Percentiles rank a stretch among this genome's conserved stretches.
Conservation (phyloP, 2,113 vertebrate genomes). For the Melanocharis versteri region DNA sequence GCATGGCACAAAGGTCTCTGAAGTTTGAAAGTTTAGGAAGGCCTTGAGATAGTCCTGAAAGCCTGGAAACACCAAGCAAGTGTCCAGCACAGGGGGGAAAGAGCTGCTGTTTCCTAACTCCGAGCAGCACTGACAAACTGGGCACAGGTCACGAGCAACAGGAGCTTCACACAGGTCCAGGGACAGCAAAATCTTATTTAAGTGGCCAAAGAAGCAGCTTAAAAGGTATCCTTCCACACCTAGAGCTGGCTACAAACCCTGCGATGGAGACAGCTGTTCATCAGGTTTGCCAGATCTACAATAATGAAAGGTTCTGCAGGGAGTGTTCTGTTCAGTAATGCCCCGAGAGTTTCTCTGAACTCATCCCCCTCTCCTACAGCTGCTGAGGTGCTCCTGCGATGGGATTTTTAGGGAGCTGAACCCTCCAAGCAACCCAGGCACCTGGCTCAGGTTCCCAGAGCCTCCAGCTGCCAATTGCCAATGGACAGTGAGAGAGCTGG, state of each 20-base stretch:
- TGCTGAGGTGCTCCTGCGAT: accelerated
- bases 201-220: not conserved
- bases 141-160: not conserved
- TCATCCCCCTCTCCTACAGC: not conserved
- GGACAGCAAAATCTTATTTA: not conserved
- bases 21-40: not conserved
- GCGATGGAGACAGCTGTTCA: too few relatives aligned
- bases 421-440: not conserved
- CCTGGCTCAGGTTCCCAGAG: not conserved
- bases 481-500: accelerated
- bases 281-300: not conserved
- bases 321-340: accelerated
- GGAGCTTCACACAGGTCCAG: not conserved
- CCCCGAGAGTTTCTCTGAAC: accelerated
- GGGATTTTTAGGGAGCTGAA: not conserved
- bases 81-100: too few relatives aligned
- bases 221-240: too few relatives aligned
- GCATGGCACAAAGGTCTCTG: not conserved
- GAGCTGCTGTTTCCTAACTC: not conserved
- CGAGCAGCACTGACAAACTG: not conserved
- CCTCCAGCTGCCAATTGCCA: accelerated
- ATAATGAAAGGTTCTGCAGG: not conserved
- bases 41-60: not conserved
- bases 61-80: not conserved
- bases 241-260: not conserved